Evolutionary conservation across 2,797 vertebrate genomes (phyloP), one percentile per base, ranked within the genome.

Genomic region (Australoheros facetus): DNA sequence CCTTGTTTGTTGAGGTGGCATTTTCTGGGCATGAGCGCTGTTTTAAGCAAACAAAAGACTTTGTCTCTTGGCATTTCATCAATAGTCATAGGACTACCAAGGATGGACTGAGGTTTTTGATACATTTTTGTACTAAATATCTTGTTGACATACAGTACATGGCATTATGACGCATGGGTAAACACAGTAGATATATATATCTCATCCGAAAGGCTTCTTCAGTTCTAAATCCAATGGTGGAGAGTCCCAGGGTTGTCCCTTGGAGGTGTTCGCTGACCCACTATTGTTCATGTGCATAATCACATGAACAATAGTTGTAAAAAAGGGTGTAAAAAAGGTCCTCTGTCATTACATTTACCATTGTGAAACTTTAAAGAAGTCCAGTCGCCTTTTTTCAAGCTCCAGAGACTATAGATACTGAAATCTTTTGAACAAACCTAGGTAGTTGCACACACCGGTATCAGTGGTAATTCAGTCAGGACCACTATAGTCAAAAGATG

Each of bases 31-130:
- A 88, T 80, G 51, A 78, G 84, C 62, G 86, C 84, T 76, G 87
- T 87, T 92, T 91, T 86, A 91, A 91, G 88, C 90, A 92, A 93
- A 91, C 87, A 91, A 82, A 80, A 92, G 83, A 48, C 82, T 62
- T 70, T 82, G 81, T 88, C 87, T 83, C 85, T 56, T 69, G 69
- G 84, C 32, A 5, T 86, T 78, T 81, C 83, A 85, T 87, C 80
- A 71, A 81, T 76, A 80, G 78, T 85, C 83, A 78, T 82, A 81
- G 80, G 79, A 73, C 56, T 34, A 51, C 48, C 16, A 11, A 72
- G 23, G 54, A 59, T 64, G 72, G 64, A 80, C 26, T 53, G 71
- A 80, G 30, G 39, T 72, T 69, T 80, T 57, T 77, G 26, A 66
- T 66, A 19, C 5, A 30, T 66, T 83, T 80, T 76, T 30, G 17